These are phyloP conservation scores for Bubo blakistoni DNA, from an alignment of 2,113 vertebrate species.

Conservation along the genomic window DNA sequence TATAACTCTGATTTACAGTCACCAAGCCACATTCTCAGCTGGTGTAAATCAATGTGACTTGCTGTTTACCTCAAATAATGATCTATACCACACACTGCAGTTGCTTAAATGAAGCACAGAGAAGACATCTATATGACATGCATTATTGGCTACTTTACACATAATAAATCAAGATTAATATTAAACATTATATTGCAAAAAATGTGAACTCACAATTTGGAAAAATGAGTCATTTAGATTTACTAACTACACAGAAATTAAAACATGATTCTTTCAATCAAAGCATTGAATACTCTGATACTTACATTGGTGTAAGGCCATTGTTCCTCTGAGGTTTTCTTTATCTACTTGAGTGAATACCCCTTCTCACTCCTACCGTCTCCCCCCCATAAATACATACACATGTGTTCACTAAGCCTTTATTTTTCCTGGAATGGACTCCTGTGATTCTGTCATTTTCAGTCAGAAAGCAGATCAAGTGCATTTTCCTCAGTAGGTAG, in stretches of 20 bases:
- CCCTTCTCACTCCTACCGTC: background rate
- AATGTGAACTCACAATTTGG: background rate
- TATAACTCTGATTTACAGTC: background rate
- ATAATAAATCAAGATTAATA: slow-evolving; percentile 19
- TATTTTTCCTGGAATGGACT: background rate
- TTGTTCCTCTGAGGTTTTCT: background rate
- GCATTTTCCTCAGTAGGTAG: background rate
- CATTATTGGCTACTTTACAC: background rate
- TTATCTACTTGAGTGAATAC: background rate
- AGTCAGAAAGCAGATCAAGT: background rate
- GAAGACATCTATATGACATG: background rate
- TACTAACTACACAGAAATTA: background rate
- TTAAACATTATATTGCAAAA: background rate
- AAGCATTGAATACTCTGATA: background rate
- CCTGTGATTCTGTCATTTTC: background rate
- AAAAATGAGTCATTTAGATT: background rate
- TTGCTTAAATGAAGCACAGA: background rate
- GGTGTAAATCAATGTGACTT: background rate
- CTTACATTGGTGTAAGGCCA: background rate
- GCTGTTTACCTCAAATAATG: background rate
- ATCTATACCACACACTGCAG: background rate
- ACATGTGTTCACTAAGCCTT: background rate
- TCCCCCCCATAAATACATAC: background rate
- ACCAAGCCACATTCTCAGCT: background rate
- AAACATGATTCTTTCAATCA: background rate